A percentile compares a stretch with the other conserved stretches of the same genome.
These are phyloP conservation scores for Eupithecia vulgata DNA, from an alignment of 2,888 invertebrate genomes.

Conservation along the genomic window DNA sequence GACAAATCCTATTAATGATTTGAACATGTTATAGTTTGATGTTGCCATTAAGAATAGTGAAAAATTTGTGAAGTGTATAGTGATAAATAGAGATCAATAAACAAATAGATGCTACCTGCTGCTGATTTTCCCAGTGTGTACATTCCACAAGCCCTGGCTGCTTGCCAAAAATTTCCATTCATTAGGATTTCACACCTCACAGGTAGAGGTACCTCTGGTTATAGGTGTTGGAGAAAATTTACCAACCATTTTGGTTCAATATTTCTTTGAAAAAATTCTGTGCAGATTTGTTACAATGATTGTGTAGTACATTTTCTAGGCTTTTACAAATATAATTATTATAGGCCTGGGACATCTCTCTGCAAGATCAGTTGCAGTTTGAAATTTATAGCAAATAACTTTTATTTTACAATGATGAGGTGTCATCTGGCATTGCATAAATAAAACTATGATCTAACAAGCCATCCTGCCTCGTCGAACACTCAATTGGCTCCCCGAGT, in stretches of 20 bases:
- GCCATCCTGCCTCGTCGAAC: background rate
- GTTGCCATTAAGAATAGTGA: slow-evolving; percentile 23
- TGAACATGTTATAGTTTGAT: background rate
- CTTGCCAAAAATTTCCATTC: slow-evolving; percentile 45
- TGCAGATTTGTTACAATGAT: background rate
- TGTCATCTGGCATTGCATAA: background rate
- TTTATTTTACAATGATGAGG: background rate
- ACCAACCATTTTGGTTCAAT: background rate
- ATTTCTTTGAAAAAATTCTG: background rate
- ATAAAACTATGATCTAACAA: slow-evolving; percentile 11
- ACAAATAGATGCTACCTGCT: slow-evolving; percentile 44
- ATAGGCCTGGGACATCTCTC: background rate
- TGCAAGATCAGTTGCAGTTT: background rate
- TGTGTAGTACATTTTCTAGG: too few species aligned
- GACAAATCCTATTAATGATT: background rate
- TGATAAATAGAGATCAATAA: slow-evolving; percentile 35
- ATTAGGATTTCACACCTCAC: slow-evolving; percentile 40
- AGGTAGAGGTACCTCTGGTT: slow-evolving; percentile 29
- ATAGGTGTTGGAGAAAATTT: slow-evolving; percentile 24
- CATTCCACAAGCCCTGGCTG: slow-evolving; percentile 38
- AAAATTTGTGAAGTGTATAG: too few species aligned
- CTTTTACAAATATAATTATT: background rate
- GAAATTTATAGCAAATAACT: background rate
- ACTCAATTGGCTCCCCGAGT: slow-evolving; percentile 31
- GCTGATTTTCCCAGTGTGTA: slow-evolving; percentile 38